Percentiles rank a stretch among this genome's conserved stretches.
Evolutionary conservation across 1,140 invertebrate genomes (phyloP).

Genomic region (Neodiprion lecontei): DNA sequence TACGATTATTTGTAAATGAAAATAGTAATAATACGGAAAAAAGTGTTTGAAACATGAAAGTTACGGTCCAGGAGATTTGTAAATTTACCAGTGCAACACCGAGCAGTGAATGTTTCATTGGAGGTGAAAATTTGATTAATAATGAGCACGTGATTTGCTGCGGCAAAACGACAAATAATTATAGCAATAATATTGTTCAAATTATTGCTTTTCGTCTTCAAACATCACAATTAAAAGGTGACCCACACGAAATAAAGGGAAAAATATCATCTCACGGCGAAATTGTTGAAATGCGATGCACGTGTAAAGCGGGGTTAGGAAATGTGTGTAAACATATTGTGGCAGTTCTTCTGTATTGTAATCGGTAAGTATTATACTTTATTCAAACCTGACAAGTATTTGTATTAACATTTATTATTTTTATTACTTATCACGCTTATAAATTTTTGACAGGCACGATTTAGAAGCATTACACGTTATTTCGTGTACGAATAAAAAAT

Average conservation of each 20-base stretch:
- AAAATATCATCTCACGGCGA: slow-evolving; percentile 15
- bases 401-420: not conserved
- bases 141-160: slow-evolving; percentile 20
- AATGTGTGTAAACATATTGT: slow-evolving; percentile 27
- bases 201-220: slow-evolving; percentile 22
- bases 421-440: not conserved
- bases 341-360: slow-evolving; percentile 19
- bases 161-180: slow-evolving; percentile 4
- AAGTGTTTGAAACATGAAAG: not conserved
- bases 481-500: not conserved
- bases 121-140: slow-evolving; percentile 21
- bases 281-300: slow-evolving; percentile 20
- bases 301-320: slow-evolving; percentile 26
- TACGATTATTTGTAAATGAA: too few relatives aligned
- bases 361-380: not conserved
- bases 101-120: slow-evolving; percentile 8
- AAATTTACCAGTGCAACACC: slow-evolving; percentile 11
- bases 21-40: not conserved
- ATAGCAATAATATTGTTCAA: not conserved
- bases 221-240: slow-evolving; percentile 19
- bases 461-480: not conserved
- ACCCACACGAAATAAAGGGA: slow-evolving; percentile 23
- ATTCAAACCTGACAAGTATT: not conserved
- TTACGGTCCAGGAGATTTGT: slow-evolving; percentile 1
- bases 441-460: not conserved